Conservation (phyloP, 2,113 vertebrate genomes). For the Eretmochelys imbricata region DNA sequence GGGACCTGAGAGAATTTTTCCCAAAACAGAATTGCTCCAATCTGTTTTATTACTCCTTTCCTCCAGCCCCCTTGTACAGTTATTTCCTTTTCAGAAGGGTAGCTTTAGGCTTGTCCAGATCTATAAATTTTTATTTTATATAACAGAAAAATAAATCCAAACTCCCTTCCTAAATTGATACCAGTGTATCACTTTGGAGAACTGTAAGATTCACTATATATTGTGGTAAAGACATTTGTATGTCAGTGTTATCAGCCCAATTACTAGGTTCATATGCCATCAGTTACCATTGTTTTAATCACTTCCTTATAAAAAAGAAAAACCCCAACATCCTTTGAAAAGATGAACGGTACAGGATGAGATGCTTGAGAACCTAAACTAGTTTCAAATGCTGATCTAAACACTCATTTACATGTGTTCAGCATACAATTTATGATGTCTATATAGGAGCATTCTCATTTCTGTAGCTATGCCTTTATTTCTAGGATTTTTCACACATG, state of each 20-base stretch:
- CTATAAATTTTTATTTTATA: not conserved
- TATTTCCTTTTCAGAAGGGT: constrained; percentile 27
- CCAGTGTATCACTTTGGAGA: not conserved
- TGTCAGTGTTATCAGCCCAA: not conserved
- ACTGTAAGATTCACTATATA: not conserved
- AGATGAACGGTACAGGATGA: not conserved
- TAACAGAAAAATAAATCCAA: not conserved
- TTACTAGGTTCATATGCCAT: fast-evolving
- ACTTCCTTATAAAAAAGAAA: not conserved
- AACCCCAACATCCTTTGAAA: not conserved
- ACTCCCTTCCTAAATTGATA: not conserved
- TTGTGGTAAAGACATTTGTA: not conserved
- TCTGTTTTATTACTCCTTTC: not conserved
- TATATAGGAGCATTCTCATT: not conserved
- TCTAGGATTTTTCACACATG: fast-evolving
- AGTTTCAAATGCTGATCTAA: not conserved
- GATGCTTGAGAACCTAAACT: fast-evolving
- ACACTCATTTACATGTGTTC: not conserved
- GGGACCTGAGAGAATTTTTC: not conserved
- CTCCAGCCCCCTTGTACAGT: not conserved
- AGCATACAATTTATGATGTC: not conserved
- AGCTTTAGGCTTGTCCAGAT: not conserved
- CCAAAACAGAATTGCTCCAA: not conserved
- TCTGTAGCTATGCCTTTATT: not conserved
- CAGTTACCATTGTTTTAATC: not conserved